phyloP scores from a whole-genome alignment of 2,113 vertebrate species.

The Notechis scutatus region DNA sequence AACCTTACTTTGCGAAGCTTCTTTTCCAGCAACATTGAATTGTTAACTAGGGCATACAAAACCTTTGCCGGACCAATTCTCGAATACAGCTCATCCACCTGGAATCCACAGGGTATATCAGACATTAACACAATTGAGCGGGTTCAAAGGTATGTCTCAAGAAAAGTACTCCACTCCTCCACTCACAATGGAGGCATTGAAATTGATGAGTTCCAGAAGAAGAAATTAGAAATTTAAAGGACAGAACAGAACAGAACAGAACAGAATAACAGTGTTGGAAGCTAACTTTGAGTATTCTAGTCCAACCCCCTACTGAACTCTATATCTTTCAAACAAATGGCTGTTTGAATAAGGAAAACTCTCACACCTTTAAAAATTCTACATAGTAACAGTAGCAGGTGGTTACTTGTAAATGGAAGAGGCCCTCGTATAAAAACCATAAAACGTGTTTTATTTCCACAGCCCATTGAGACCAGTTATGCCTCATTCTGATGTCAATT shows the following conservation, averaged over 20 bases:
- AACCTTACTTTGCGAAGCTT: too few relatives aligned
- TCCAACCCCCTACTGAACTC: background rate
- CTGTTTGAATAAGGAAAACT: background rate
- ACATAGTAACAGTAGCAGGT: background rate
- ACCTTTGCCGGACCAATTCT: too few relatives aligned
- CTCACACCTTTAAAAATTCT: background rate
- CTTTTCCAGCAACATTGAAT: too few relatives aligned
- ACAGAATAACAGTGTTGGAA: background rate
- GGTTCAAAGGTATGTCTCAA: too few relatives aligned
- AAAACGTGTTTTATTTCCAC: constrained; percentile 30
- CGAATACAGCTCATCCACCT: too few relatives aligned
- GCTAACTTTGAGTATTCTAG: background rate
- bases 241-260: background rate
- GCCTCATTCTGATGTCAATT: constrained; percentile 31
- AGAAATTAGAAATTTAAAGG: background rate
- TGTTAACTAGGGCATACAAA: too few relatives aligned
- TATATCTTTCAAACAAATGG: background rate
- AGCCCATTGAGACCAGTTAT: constrained; percentile 14
- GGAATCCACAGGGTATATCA: too few relatives aligned
- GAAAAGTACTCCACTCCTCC: too few relatives aligned
- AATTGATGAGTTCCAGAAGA: background rate
- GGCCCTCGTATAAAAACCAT: constrained; percentile 2
- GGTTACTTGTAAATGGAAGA: constrained; percentile 20
- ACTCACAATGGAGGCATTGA: background rate
- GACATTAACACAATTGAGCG: too few relatives aligned